These are phyloP conservation scores for Hippocampus mohnikei DNA, from an alignment of 2,113 vertebrate species.

Conservation along the genomic window DNA sequence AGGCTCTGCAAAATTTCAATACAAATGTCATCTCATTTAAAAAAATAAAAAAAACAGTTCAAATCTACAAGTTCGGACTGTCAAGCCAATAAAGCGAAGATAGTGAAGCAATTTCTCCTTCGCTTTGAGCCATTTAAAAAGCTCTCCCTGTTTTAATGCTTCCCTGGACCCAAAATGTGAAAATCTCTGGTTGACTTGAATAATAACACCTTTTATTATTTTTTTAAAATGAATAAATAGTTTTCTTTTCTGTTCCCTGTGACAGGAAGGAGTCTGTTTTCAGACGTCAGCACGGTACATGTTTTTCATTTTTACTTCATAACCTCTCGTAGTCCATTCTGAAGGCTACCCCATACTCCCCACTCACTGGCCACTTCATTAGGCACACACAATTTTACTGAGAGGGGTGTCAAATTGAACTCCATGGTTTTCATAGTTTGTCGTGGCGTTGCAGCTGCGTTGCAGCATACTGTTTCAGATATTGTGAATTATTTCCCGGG, in stretches of 20 bases:
- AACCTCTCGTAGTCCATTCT: not conserved
- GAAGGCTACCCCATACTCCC: no score
- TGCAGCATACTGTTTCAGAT: not conserved
- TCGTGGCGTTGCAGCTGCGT: no score
- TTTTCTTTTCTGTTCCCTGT: conserved; percentile 23
- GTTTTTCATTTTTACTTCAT: conserved; percentile 17
- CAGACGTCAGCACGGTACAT: conserved; percentile 51
- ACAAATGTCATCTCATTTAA: no score
- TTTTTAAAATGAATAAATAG: not conserved
- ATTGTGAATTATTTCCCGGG: not conserved
- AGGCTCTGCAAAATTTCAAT: no score
- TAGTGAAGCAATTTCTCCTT: no score
- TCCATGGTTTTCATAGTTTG: no score
- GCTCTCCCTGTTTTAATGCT: not conserved
- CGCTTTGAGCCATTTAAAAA: no score
- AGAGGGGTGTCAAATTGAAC: not conserved
- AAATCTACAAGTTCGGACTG: no score
- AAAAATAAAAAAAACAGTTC: no score
- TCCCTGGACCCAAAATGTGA: not conserved
- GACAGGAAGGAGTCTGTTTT: conserved; percentile 44
- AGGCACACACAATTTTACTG: not conserved
- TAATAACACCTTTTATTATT: not conserved
- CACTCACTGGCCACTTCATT: not conserved
- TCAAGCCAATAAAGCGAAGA: no score
- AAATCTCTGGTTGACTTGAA: not conserved